These are phyloP conservation scores for Echiichthys vipera DNA, from an alignment of 2,797 vertebrate species.

Conservation along the genomic window DNA sequence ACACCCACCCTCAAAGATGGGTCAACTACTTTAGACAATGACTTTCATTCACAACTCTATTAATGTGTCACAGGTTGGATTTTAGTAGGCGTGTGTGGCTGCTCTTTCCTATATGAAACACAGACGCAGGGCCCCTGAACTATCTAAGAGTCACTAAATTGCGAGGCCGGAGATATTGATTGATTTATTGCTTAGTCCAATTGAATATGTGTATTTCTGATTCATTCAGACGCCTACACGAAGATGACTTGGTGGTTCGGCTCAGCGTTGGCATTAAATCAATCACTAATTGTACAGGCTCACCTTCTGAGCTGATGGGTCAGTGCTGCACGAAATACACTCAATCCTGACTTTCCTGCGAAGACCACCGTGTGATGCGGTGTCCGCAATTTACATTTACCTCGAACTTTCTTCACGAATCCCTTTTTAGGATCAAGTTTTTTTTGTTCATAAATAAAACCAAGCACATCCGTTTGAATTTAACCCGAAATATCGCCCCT, in stretches of 20 bases:
- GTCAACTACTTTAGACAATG: constrained; percentile 58
- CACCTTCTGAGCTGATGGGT: constrained; percentile 63
- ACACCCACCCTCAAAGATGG: constrained; percentile 34
- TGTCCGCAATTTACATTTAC: constrained; percentile 5
- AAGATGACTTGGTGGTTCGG: constrained; percentile 13
- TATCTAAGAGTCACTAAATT: constrained; percentile 34
- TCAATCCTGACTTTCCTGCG: constrained; percentile 20
- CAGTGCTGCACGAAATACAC: constrained; percentile 36
- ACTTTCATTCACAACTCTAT: constrained; percentile 73
- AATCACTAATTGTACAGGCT: constrained; percentile 39
- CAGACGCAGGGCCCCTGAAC: constrained; percentile 54
- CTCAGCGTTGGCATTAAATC: constrained; percentile 57
- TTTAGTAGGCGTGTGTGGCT: constrained; percentile 66
- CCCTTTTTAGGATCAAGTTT: neutral
- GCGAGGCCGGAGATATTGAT: constrained; percentile 48
- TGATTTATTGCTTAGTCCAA: constrained; percentile 31
- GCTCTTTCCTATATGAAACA: constrained; percentile 36
- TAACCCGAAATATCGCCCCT: neutral
- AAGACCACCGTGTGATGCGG: constrained; percentile 1
- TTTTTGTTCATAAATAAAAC: constrained; percentile 16
- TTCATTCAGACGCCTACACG: constrained; percentile 28
- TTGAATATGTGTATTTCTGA: constrained; percentile 34
- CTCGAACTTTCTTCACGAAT: neutral
- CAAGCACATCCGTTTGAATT: neutral
- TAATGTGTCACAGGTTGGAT: constrained; percentile 47